Percentiles rank a stretch among this genome's conserved stretches.
phyloP scores from a whole-genome alignment of 2,113 vertebrate species.

The Paracanthobrama guichenoti region DNA sequence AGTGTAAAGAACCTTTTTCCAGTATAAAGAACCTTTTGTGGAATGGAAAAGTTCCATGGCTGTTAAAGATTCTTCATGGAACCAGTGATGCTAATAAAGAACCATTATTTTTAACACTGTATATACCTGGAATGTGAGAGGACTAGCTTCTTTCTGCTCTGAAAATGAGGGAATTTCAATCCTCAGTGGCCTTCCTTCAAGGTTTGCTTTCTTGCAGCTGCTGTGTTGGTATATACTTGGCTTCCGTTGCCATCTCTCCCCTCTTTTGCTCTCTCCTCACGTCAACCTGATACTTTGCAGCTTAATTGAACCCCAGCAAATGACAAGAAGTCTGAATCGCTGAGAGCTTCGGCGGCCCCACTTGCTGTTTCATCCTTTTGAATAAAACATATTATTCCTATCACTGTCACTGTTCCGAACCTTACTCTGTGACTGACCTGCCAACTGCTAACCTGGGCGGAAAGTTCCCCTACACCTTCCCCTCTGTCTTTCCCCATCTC shows the following conservation, averaged over 20 bases:
- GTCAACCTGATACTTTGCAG: conserved; percentile 43
- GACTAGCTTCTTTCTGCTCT: neutral
- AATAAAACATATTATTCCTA: conserved; percentile 46
- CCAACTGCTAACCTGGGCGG: conserved; percentile 9
- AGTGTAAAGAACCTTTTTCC: no score
- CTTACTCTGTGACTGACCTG: conserved; percentile 13
- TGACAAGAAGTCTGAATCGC: conserved; percentile 47
- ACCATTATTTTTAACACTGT: neutral
- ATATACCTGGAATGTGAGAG: neutral
- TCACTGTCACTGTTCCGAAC: conserved; percentile 41
- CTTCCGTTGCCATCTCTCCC: neutral
- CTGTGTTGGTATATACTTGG: conserved; percentile 4
- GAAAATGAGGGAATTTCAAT: neutral
- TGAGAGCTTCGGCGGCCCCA: conserved; percentile 27
- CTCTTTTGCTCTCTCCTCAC: conserved; percentile 45
- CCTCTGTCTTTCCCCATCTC: neutral
- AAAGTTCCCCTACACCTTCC: neutral
- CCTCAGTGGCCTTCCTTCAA: neutral
- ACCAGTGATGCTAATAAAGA: no score
- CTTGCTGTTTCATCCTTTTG: conserved; percentile 46
- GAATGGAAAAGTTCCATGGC: no score
- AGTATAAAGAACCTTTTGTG: no score
- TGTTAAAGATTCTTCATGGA: no score
- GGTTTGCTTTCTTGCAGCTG: neutral
- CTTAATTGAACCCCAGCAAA: conserved; percentile 48